Evolutionary conservation across 2,113 vertebrate genomes (phyloP), one percentile per base, ranked within the genome.

Genomic region (Colistium nudipinnis): DNA sequence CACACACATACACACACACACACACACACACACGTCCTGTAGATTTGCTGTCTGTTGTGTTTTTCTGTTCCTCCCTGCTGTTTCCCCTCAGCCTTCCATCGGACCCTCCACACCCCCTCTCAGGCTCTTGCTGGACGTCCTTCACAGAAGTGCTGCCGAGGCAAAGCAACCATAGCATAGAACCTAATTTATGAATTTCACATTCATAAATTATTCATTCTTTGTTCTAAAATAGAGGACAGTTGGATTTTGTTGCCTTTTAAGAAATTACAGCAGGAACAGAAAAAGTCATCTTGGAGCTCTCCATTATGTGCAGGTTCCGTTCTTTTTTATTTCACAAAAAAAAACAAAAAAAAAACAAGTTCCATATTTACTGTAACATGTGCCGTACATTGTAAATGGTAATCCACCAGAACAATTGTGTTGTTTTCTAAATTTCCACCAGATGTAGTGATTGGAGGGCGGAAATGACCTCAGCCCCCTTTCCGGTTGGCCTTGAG

Each of bases 161-260:
- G 78, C 67, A 66, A 71, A 74, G 55, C 44, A 47, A 45, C 1
- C n/a, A 41, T 59, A 19, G 60, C 62, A 83, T 44, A 80, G 43
- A 60, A 59, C 47, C 24, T 6, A 74, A 76, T 81, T 79, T 16
- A 80, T 72, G 16, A 35, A 80, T 56, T 64, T 52, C 48, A 20
- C 12, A 20, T 45, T 25, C 4, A 5, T 11, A 47, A 22, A 45
- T 47, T 14, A 10, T 44, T 25, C 45, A 69, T 67, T 67, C 48
- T 63, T 39, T 16, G 51, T 54, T 41, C 31, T 17, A 30, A 39
- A 62, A 36, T 16, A 28, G 38, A 65, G 41, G 28, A 4, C 27
- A 25, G 1, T n/a, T 28, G 19, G 28, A 39, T 53, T 14, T 39
- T 38, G 22, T 43, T 36, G 33, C 9, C 27, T 28, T 30, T 19